A percentile compares a stretch with the other conserved stretches of the same genome.
phyloP scores from a whole-genome alignment of 2,888 invertebrate genomes.

The Coleophora deauratella region DNA sequence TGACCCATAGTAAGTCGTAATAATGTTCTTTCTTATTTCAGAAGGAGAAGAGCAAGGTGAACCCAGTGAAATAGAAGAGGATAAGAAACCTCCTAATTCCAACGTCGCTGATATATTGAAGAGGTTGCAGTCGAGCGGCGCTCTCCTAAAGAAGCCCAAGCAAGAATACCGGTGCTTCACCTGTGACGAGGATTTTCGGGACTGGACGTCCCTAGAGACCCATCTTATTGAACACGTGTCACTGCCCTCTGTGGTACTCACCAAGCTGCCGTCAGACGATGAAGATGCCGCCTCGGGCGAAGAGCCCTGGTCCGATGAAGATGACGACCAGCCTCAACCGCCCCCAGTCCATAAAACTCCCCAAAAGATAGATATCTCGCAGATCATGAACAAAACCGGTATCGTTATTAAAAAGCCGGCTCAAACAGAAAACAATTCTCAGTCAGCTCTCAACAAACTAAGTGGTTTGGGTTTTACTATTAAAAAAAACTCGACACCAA shows the following conservation, averaged over 20 bases:
- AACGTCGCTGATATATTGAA: slow-evolving; percentile 51
- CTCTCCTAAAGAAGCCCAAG: slow-evolving; percentile 51
- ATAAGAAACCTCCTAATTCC: slow-evolving; percentile 19
- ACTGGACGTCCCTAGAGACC: slow-evolving; percentile 57
- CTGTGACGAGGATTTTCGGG: slow-evolving; percentile 64
- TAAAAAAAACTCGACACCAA: slow-evolving; percentile 49
- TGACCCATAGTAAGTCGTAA: too few relatives aligned
- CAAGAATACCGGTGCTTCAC: slow-evolving; percentile 62
- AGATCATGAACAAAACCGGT: slow-evolving; percentile 53
- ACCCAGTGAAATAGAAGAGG: slow-evolving; percentile 8
- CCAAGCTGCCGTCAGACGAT: slow-evolving; percentile 70
- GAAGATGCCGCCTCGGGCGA: slow-evolving; percentile 24
- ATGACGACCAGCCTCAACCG: slow-evolving; percentile 40
- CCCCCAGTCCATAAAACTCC: slow-evolving; percentile 34
- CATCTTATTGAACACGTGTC: slow-evolving; percentile 74
- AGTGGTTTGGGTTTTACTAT: slow-evolving; percentile 64
- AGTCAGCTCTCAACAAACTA: slow-evolving; percentile 53
- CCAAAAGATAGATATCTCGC: slow-evolving; percentile 60
- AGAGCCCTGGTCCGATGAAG: slow-evolving; percentile 31
- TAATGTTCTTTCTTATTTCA: slow-evolving; percentile 7
- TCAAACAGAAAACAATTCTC: slow-evolving; percentile 22
- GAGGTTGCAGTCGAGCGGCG: slow-evolving; percentile 50
- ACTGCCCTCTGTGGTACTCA: slow-evolving; percentile 63
- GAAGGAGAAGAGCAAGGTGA: slow-evolving; percentile 36
- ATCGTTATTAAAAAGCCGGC: slow-evolving; percentile 42